Evolutionary conservation across 1,140 invertebrate species (phyloP), one percentile per base, ranked within the genome.

Genomic region (Drosophila virilis): DNA sequence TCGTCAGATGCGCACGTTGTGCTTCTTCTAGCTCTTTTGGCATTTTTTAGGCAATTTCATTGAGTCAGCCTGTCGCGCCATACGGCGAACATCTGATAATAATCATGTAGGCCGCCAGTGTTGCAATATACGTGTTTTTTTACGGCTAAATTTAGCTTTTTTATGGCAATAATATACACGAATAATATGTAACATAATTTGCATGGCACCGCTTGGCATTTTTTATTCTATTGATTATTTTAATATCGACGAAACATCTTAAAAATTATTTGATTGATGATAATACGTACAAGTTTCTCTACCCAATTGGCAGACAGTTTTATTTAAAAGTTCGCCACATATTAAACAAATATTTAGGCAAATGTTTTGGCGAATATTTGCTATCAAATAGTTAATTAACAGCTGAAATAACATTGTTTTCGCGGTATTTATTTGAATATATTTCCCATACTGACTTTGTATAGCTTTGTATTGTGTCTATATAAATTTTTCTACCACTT

Each of bases 1-100:
- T 61, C 54, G 43, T 74, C 66, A 74, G 71, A 62, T 81, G 78
- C 75, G 74, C 68, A 77, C 69, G 65, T 61, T 80, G 17, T 74
- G 57, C 78, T 79, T 74, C 76, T 74, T 78, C 77, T 79, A 74
- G 8, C 6, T 8, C 3, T 38, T 55, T 74, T 32, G 60, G 33
- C 5, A 73, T 69, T 67, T 69, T 77, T 77, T 70, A 81, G 50
- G n/a, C 42, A 37, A 46, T 74, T 69, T 17, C 0, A 8, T 8
- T 28, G 7, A 48, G 59, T 62, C 71, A 69, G 71, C 69, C 55
- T 68, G 64, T 46, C 32, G 6, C 17, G 17, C 15, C 46, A 52
- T 32, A 52, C 60, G 60, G 28, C 10, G 33, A 73, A 59, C 77
- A 79, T 78, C 69, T 77, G 77, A 77, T 73, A 22, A 32, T 15